A percentile compares a stretch with the other conserved stretches of the same genome.
These are phyloP conservation scores for Agrochola macilenta DNA, from an alignment of 2,888 invertebrate species.

Conservation along the genomic window DNA sequence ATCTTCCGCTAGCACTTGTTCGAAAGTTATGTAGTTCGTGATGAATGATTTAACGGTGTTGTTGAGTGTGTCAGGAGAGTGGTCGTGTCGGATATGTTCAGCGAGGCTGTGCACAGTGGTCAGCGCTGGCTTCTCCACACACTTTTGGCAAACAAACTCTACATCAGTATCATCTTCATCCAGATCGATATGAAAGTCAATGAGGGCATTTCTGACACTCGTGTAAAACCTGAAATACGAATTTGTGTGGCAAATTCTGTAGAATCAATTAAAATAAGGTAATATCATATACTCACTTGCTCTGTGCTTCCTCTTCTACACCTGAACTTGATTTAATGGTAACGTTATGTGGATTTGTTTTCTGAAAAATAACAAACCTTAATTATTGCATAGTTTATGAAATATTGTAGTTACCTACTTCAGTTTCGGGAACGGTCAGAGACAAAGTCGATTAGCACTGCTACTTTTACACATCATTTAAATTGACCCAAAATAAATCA, in stretches of 20 bases:
- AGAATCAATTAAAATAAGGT: background rate
- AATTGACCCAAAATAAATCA: background rate
- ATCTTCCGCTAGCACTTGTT: slow-evolving; percentile 75
- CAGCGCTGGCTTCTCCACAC: slow-evolving; percentile 67
- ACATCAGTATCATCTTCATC: slow-evolving; percentile 70
- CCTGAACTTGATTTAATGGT: slow-evolving; percentile 11
- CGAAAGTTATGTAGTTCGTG: slow-evolving; percentile 78
- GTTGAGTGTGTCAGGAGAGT: slow-evolving; percentile 60
- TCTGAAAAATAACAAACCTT: slow-evolving; percentile 46
- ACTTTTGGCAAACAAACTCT: slow-evolving; percentile 80
- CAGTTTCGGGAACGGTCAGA: background rate
- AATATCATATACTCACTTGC: slow-evolving; percentile 55
- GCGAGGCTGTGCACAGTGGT: slow-evolving; percentile 67
- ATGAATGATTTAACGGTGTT: slow-evolving; percentile 73
- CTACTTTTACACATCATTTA: background rate
- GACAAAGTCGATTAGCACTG: background rate
- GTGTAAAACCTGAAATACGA: slow-evolving; percentile 78
- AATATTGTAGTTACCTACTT: background rate
- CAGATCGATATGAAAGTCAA: slow-evolving; percentile 68
- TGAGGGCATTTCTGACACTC: slow-evolving; percentile 72
- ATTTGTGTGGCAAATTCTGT: slow-evolving; percentile 43
- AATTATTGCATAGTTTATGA: slow-evolving; percentile 9
- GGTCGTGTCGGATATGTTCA: slow-evolving; percentile 73
- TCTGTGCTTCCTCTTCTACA: slow-evolving; percentile 42
- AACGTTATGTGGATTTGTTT: slow-evolving; percentile 5